Conservation (phyloP, 2,888 invertebrate genomes). For the Cosmopolites sordidus region DNA sequence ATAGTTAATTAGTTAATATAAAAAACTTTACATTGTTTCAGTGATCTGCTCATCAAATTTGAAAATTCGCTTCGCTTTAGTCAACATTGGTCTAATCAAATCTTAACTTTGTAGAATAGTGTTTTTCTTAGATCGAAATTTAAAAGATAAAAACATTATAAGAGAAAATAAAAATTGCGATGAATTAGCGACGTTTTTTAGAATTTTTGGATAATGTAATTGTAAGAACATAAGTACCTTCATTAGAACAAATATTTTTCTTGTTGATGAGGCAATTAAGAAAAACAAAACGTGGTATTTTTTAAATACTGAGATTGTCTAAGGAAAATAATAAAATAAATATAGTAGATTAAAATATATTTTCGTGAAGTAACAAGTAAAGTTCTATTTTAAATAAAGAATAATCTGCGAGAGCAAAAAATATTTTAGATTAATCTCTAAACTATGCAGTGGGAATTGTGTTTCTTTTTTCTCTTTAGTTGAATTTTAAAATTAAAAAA, state of each 20-base stretch:
- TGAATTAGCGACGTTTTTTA: conserved; percentile 17
- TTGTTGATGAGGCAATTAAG: conserved; percentile 4
- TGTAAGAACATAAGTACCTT: background rate
- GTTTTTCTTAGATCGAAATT: conserved; percentile 33
- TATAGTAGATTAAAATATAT: conserved; percentile 17
- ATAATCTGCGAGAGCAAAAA: conserved; percentile 8
- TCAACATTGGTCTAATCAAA: conserved; percentile 34
- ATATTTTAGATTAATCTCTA: conserved; percentile 13
- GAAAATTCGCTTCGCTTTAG: conserved; percentile 31
- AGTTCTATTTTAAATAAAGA: conserved; percentile 17
- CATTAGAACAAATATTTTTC: conserved; percentile 8
- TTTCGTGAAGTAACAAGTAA: conserved; percentile 18
- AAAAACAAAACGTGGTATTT: conserved; percentile 18
- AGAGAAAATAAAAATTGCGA: conserved; percentile 24
- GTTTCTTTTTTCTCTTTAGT: background rate
- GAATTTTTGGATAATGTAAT: conserved; percentile 7
- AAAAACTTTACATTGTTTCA: too few species aligned
- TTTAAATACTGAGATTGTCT: conserved; percentile 19
- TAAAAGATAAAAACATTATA: background rate
- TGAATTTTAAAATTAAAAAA: too few species aligned
- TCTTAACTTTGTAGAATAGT: conserved; percentile 37
- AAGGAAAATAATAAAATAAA: conserved; percentile 11
- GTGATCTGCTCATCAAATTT: conserved; percentile 16
- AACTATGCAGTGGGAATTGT: conserved; percentile 11
- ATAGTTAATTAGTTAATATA: too few species aligned